Evolutionary conservation across 1,140 invertebrate genomes (phyloP).

Genomic region (Lepidotrigona ventralis): DNA sequence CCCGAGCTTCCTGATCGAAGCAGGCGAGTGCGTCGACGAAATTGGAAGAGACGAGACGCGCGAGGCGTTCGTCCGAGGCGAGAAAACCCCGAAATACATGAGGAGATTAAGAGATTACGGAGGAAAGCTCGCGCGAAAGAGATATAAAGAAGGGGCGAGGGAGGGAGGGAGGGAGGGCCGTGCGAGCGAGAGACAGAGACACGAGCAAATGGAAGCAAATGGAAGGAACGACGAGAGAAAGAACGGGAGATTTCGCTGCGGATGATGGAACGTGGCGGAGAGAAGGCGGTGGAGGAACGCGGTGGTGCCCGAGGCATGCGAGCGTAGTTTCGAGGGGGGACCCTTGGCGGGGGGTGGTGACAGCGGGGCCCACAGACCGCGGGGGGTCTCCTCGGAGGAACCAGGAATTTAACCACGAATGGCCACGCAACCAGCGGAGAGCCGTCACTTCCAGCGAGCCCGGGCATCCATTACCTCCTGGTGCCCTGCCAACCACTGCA

Average conservation of each 20-base stretch:
- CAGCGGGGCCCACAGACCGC: constrained; percentile 72
- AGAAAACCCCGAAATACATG: constrained; percentile 43
- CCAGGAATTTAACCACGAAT: constrained; percentile 79
- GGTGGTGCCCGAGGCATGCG: constrained; percentile 58
- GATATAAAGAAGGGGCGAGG: constrained; percentile 16
- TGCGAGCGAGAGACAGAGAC: constrained; percentile 2
- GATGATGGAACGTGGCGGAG: constrained; percentile 65
- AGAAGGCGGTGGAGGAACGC: constrained; percentile 55
- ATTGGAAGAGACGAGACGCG: background rate
- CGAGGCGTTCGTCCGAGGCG: background rate
- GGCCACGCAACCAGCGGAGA: constrained; percentile 78
- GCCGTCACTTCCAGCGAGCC: constrained; percentile 77
- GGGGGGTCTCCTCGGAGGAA: constrained; percentile 74
- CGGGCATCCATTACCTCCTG: constrained; percentile 79
- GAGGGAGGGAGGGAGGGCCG: background rate
- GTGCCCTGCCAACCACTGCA: constrained; percentile 75
- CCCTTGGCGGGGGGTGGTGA: constrained; percentile 78
- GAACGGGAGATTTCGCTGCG: constrained; percentile 28
- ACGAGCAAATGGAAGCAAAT: constrained; percentile 8
- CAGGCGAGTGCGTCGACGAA: background rate
- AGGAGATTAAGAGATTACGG: constrained; percentile 59
- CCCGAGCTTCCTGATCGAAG: background rate
- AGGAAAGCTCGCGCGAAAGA: constrained; percentile 57
- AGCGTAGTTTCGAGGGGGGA: constrained; percentile 58
- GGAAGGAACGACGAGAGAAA: background rate